Evolutionary conservation across 1,140 invertebrate genomes (phyloP), one percentile per base, ranked within the genome.

Genomic region (Luehdorfia chinensis): DNA sequence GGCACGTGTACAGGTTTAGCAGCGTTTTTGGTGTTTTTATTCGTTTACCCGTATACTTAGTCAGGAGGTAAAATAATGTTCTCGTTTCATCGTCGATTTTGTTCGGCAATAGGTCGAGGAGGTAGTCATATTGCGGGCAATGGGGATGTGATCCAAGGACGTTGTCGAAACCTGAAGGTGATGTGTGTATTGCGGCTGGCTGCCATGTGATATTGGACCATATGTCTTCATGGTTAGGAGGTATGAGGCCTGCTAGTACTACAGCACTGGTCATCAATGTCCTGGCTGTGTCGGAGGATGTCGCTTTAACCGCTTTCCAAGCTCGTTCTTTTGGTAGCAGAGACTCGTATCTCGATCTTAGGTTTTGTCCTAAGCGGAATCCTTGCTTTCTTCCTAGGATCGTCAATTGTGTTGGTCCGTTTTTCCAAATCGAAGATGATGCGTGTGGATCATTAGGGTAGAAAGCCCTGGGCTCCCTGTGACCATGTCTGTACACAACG

Each of bases 321-420:
- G 13, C 44, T 12, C 51, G 44, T 18, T 25, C 11, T 5, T 13
- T 12, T 6, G 59, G 50, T 18, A 66, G 15, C 6, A 56, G 34
- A 7, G n/a, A 16, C 0, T 28, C 8, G 28, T 66, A 66, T 4
- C 59, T 34, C 2, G 33, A 7, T 8, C 49, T 25, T 1, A 59
- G 15, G 25, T 46, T 15, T 9, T 14, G 2, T 12, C 63, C 63
- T 0, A 62, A 31, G 0, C 27, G 21, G 23, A 34, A 50, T 19
- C 41, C 34, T 27, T 66, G 63, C 4, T 36, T 16, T 7, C 18
- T 15, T 19, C 63, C 63, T 6, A 49, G 33, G 1, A 18, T 25
- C 2, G 63, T 66, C 13, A 66, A 47, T 12, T 59, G 45, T 21
- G 37, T 32, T 14, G 43, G 49, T 15, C 59, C 63, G 46, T 63